These are phyloP conservation scores for Dipodomys ordii DNA, from an alignment of 2,113 vertebrate species.

Conservation along the genomic window DNA sequence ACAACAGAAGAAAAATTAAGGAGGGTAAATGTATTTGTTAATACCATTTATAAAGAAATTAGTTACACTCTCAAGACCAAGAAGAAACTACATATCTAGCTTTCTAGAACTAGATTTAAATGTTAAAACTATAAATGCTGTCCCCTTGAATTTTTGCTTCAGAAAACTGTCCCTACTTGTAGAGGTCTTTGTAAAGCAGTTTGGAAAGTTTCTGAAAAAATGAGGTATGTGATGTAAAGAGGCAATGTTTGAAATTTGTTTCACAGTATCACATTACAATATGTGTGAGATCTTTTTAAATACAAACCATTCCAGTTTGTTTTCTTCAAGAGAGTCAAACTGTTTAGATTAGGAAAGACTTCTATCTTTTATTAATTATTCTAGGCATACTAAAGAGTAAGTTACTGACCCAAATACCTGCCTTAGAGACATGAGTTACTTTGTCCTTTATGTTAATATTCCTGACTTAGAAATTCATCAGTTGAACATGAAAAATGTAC, in stretches of 20 bases:
- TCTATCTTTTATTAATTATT: conserved; percentile 75
- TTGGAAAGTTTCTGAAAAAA: conserved; percentile 85
- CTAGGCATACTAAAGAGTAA: conserved; percentile 77
- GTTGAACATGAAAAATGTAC: conserved; percentile 37
- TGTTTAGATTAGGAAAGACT: conserved; percentile 67
- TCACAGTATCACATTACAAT: conserved; percentile 88
- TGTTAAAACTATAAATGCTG: conserved; percentile 56
- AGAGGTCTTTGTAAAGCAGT: conserved; percentile 76
- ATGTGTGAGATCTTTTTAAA: conserved; percentile 85
- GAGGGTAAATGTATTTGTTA: conserved; percentile 39
- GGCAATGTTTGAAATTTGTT: conserved; percentile 81
- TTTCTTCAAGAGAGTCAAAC: conserved; percentile 77
- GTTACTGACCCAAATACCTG: conserved; percentile 76
- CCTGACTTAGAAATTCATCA: conserved; percentile 62
- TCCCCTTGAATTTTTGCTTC: conserved; percentile 74
- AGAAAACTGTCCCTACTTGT: conserved; percentile 68
- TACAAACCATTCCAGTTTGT: conserved; percentile 79
- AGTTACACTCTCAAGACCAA: conserved; percentile 70
- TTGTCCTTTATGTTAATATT: conserved; percentile 75
- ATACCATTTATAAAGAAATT: conserved; percentile 66
- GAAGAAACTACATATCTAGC: conserved; percentile 65
- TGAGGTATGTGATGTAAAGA: conserved; percentile 90
- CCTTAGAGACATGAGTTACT: conserved; percentile 59
- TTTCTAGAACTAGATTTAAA: conserved; percentile 71
- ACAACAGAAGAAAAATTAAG: conserved; percentile 80